Evolutionary conservation across 2,888 invertebrate genomes (phyloP).

Genomic region (Deilephila elpenor): DNA sequence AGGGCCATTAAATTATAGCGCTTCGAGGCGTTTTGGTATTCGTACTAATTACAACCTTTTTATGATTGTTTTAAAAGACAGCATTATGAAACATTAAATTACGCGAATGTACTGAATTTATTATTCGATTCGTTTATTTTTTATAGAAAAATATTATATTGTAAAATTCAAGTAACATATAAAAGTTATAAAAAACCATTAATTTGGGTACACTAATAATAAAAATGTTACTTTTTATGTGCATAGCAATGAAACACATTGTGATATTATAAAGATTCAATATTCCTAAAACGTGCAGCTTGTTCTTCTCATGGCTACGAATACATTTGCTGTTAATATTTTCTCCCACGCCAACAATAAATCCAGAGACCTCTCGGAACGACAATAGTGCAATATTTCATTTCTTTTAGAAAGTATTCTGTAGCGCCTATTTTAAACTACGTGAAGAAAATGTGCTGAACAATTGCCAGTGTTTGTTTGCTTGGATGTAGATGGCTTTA

Average conservation of each 20-base stretch:
- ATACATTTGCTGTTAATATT: conserved; percentile 42
- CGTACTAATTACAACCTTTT: background rate
- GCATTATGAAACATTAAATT: no score
- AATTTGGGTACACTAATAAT: no score
- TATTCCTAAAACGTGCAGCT: background rate
- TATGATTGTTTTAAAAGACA: background rate
- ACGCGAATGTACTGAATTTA: no score
- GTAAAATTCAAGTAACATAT: no score
- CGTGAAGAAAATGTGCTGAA: conserved; percentile 10
- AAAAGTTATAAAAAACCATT: no score
- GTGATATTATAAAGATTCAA: background rate
- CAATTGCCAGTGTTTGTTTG: conserved; percentile 42
- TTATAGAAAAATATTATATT: no score
- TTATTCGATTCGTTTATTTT: no score
- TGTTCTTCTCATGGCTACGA: conserved; percentile 11
- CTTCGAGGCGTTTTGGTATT: background rate
- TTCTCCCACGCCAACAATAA: conserved; percentile 56
- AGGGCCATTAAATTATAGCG: background rate
- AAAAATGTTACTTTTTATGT: no score
- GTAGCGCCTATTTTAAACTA: conserved; percentile 25
- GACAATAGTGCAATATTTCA: conserved; percentile 55
- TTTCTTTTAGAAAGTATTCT: conserved; percentile 46
- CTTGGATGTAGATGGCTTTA: conserved; percentile 47
- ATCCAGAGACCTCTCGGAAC: conserved; percentile 47
- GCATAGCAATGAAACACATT: background rate